Evolutionary conservation across 2,888 invertebrate genomes (phyloP).

Genomic region (Eilema sororculum): DNA sequence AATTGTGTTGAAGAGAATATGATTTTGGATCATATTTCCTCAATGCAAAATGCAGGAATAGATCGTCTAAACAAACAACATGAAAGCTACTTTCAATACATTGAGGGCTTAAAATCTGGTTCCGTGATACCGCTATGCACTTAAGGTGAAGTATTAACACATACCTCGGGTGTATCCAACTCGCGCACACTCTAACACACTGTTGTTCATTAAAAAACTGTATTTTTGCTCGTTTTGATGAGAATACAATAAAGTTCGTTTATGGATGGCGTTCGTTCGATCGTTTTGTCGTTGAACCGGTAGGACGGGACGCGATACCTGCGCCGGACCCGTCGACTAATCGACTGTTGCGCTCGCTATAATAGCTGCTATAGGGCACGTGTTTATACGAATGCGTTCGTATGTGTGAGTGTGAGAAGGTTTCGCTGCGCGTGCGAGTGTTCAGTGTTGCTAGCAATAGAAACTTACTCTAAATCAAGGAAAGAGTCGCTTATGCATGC

Average conservation of each 20-base stretch:
- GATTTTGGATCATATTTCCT: conserved; percentile 9
- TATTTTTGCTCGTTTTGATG: conserved; percentile 48
- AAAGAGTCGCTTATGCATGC: not conserved
- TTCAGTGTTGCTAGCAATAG: conserved; percentile 56
- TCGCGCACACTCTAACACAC: conserved; percentile 51
- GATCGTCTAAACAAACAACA: conserved; percentile 60
- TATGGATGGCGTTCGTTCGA: conserved; percentile 79
- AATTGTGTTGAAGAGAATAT: not conserved
- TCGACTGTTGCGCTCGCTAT: conserved; percentile 61
- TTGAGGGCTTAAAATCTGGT: conserved; percentile 72
- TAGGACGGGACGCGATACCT: conserved; percentile 73
- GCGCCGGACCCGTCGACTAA: conserved; percentile 72
- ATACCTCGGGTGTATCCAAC: conserved; percentile 54
- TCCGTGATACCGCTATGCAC: conserved; percentile 77
- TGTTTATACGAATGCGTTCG: conserved; percentile 57
- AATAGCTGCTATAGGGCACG: conserved; percentile 57
- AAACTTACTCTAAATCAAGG: conserved; percentile 30
- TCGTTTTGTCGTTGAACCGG: conserved; percentile 82
- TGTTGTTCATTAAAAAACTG: conserved; percentile 48
- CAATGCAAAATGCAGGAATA: conserved; percentile 42
- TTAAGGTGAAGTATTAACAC: conserved; percentile 54
- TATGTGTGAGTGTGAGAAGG: conserved; percentile 67
- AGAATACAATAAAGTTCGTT: conserved; percentile 66
- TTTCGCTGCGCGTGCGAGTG: conserved; percentile 69
- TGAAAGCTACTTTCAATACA: conserved; percentile 64